Evolutionary conservation across 2,888 invertebrate species (phyloP).

Genomic region (Dynastes grantii): DNA sequence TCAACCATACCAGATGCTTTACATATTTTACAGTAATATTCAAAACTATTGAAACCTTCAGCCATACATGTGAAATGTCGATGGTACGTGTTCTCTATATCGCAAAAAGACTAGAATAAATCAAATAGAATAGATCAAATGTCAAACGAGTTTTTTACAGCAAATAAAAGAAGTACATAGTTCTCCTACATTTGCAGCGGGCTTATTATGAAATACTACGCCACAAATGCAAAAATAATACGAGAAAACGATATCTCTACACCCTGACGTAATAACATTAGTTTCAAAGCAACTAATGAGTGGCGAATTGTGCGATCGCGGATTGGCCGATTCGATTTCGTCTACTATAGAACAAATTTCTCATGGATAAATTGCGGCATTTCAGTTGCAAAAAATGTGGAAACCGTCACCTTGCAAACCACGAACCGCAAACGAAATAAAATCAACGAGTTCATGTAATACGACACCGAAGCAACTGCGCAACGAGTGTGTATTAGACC

Average conservation of each 20-base stretch:
- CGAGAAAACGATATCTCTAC: constrained; percentile 30
- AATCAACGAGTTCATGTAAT: constrained; percentile 61
- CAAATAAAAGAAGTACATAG: background rate
- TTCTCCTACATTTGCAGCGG: constrained; percentile 7
- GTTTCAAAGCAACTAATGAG: constrained; percentile 31
- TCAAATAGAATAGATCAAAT: no score
- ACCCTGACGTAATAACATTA: constrained; percentile 39
- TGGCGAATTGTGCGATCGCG: constrained; percentile 28
- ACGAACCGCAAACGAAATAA: constrained; percentile 64
- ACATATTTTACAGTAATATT: no score
- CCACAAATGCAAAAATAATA: constrained; percentile 23
- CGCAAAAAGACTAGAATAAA: no score
- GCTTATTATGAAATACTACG: constrained; percentile 27
- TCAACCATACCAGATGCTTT: no score
- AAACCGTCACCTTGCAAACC: constrained; percentile 64
- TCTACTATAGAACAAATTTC: constrained; percentile 44
- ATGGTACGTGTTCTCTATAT: no score
- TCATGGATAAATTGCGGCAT: constrained; percentile 53
- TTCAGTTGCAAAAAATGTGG: constrained; percentile 53
- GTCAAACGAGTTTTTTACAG: background rate
- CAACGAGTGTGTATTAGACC: constrained; percentile 61
- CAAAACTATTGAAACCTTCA: no score
- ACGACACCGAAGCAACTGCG: constrained; percentile 61
- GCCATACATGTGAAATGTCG: no score
- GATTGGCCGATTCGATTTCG: constrained; percentile 41